These are phyloP conservation scores for Delia radicum DNA, from an alignment of 1,140 invertebrate genomes.

Conservation along the genomic window DNA sequence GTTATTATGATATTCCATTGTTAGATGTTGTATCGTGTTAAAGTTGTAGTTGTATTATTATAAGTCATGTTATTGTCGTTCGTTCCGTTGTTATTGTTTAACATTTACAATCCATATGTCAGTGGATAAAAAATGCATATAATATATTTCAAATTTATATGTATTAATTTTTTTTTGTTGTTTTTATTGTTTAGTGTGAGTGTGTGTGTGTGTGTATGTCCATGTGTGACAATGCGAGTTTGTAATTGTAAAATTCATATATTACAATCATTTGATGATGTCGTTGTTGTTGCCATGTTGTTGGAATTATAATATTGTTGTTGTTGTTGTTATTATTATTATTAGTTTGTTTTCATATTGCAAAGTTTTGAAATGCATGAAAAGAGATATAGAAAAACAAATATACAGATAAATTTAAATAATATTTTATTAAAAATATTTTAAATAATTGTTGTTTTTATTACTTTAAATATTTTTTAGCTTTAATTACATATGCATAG, in stretches of 20 bases:
- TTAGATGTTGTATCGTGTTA: background rate
- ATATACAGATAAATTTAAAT: too few species aligned
- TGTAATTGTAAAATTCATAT: background rate
- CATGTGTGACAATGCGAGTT: background rate
- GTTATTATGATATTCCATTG: background rate
- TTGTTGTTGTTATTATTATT: too few species aligned
- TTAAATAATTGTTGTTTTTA: too few species aligned
- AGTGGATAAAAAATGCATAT: background rate
- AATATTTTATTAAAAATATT: too few species aligned
- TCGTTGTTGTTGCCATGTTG: background rate
- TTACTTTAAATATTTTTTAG: too few species aligned
- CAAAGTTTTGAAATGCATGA: too few species aligned
- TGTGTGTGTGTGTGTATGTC: background rate
- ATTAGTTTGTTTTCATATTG: too few species aligned
- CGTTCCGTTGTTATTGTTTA: background rate
- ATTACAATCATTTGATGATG: background rate
- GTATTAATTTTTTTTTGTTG: too few species aligned
- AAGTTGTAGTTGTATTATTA: constrained; percentile 9
- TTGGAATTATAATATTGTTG: background rate
- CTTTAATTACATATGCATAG: too few species aligned
- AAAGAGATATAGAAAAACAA: too few species aligned
- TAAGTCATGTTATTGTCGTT: constrained; percentile 17
- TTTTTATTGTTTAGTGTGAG: too few species aligned
- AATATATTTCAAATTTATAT: constrained; percentile 4
- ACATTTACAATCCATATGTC: constrained; percentile 20